phyloP scores from a whole-genome alignment of 1,140 invertebrate species.

The Trichonephila inaurata region DNA sequence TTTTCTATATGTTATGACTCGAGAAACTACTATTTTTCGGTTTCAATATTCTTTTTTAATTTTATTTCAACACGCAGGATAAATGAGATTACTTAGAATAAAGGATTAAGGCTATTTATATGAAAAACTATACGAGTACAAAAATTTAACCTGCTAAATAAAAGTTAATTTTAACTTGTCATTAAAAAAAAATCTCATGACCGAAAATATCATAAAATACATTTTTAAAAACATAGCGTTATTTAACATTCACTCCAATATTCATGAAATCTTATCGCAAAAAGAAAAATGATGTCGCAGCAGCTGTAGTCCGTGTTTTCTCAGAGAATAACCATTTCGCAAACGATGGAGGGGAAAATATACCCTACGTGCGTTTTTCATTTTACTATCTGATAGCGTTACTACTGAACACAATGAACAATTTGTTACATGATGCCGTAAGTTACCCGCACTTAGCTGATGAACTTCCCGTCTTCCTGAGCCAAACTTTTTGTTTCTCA shows the following conservation, averaged over 20 bases:
- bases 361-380: neutral
- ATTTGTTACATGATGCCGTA: constrained; percentile 47
- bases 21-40: too few species aligned
- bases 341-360: neutral
- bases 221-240: neutral
- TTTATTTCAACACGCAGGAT: too few species aligned
- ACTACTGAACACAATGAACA: constrained; percentile 16
- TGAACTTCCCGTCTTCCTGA: neutral
- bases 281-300: constrained; percentile 20
- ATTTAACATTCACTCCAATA: neutral
- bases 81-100: too few species aligned
- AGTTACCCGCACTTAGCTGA: neutral
- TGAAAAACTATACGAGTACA: too few species aligned
- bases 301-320: neutral
- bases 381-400: constrained; percentile 20
- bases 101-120: too few species aligned
- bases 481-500: neutral
- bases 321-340: neutral
- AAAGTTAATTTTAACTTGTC: too few species aligned
- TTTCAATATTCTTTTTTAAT: too few species aligned
- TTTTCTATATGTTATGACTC: too few species aligned
- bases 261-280: neutral
- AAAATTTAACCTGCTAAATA: too few species aligned
- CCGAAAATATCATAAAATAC: too few species aligned
- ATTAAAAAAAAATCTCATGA: too few species aligned